These are phyloP conservation scores for Proteles cristata DNA, from an alignment of 2,113 vertebrate species.

Conservation along the genomic window DNA sequence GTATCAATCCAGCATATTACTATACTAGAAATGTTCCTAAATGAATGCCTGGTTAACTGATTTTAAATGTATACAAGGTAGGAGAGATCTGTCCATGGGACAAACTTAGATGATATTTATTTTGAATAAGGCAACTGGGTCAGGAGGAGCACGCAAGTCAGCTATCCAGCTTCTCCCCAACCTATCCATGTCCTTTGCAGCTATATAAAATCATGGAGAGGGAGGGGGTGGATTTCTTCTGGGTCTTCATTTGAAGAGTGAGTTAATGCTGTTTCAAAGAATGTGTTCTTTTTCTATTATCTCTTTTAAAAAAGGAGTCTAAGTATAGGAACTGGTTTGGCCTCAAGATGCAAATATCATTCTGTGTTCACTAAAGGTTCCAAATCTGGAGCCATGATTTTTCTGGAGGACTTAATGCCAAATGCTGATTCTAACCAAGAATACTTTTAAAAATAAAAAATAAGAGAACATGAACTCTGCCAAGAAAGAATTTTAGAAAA, in stretches of 20 bases:
- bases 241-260: neutral
- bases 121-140: slow-evolving; percentile 6
- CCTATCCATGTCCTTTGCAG: neutral
- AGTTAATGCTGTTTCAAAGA: neutral
- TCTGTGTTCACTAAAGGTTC: slow-evolving; percentile 15
- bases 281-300: neutral
- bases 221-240: neutral
- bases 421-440: neutral
- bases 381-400: slow-evolving; percentile 17
- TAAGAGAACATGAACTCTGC: neutral
- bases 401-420: neutral
- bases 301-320: neutral
- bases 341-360: neutral
- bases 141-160: neutral
- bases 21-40: neutral
- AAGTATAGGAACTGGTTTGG: neutral
- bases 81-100: neutral
- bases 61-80: neutral
- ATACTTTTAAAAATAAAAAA: neutral
- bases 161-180: neutral
- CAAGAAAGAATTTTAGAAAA: slow-evolving; percentile 46
- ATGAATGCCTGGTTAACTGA: slow-evolving; percentile 11
- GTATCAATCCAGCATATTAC: neutral
- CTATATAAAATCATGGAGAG: neutral
- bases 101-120: slow-evolving; percentile 13